Evolutionary conservation across 2,113 vertebrate species (phyloP).

Genomic region (Rallus limicola): DNA sequence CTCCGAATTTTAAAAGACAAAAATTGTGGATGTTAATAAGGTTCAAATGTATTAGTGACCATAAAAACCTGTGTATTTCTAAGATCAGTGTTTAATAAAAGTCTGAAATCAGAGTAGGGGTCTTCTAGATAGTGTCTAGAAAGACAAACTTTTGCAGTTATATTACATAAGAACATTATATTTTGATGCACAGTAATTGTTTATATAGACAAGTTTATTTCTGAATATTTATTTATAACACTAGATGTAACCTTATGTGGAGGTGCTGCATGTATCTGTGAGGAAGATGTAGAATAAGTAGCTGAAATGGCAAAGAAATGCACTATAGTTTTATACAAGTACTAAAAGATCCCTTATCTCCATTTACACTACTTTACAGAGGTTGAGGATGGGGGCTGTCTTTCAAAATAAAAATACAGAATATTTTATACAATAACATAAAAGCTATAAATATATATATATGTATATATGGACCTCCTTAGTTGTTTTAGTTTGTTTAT

Average conservation of each 20-base stretch:
- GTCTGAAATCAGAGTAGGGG: background rate
- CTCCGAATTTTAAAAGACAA: conserved; percentile 15
- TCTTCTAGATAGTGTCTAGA: background rate
- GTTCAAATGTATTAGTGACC: background rate
- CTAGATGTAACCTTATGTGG: background rate
- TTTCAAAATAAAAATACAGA: background rate
- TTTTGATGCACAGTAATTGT: background rate
- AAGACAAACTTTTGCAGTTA: background rate
- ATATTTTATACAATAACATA: background rate
- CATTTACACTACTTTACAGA: background rate
- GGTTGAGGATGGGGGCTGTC: accelerated
- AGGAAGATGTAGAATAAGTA: background rate
- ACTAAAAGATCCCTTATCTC: background rate
- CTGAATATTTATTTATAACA: background rate
- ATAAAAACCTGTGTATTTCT: background rate
- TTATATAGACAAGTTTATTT: background rate
- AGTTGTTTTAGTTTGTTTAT: background rate
- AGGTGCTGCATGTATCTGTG: background rate
- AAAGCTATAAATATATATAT: too few relatives aligned
- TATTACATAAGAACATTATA: background rate
- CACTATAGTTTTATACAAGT: background rate
- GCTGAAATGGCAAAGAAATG: background rate
- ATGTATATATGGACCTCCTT: too few relatives aligned
- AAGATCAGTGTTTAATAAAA: background rate
- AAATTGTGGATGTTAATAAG: background rate